Base-by-base conservation (phyloP, 2,113 vertebrate species). In the Myotis brandtii region DNA sequence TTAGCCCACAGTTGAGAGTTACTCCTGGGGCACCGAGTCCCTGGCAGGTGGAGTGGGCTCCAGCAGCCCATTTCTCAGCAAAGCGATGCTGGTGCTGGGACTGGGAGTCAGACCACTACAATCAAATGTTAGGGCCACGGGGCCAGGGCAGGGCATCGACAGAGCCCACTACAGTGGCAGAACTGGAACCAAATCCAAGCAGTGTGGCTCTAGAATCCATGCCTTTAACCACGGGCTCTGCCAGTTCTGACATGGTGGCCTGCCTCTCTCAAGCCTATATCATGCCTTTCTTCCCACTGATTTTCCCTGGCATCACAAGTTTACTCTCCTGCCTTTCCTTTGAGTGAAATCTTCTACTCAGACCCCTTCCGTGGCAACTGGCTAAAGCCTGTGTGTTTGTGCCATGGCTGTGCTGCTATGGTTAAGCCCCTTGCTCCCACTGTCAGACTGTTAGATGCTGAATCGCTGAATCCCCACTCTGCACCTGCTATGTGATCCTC, bases 151-250 rank as follows among this genome's bases (percentile, higher is more conserved):
- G 23, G 43, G 40, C 17, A 8, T 37, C 0, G 0, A 23, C 11
- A 30, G 75, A 9, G 37, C 32, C 34, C 1, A 0, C 59, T 23
- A 1, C 3, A 3, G 14, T 30, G 48, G 25, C 5, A 30, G 40
- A 81, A 11, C 20, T 72, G 25, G 40, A 59, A 7, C 16, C 30
- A 12, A 23, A 73, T 14, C 40, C 13, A 11, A 50, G 21, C 40
- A 14, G 32, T 1, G 0, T 9, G 21, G 2, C 8, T 48, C 50
- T 5, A 40, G 59, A 16, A 37, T 25, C 18, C 66, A 34, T 3
- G 4, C 66, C 17, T 43, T 62, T 37, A 34, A 3, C 54, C 27
- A 27, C 4, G 0, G 12, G 52, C 87, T 64, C 34, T 62, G 69
- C 17, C 40, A 25, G 9, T 54, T 80, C 50, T 9, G 37, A 10